A percentile compares a stretch with the other conserved stretches of the same genome.
These are phyloP conservation scores for Ctenopoma multispine DNA, from an alignment of 2,797 vertebrate species.

Conservation along the genomic window DNA sequence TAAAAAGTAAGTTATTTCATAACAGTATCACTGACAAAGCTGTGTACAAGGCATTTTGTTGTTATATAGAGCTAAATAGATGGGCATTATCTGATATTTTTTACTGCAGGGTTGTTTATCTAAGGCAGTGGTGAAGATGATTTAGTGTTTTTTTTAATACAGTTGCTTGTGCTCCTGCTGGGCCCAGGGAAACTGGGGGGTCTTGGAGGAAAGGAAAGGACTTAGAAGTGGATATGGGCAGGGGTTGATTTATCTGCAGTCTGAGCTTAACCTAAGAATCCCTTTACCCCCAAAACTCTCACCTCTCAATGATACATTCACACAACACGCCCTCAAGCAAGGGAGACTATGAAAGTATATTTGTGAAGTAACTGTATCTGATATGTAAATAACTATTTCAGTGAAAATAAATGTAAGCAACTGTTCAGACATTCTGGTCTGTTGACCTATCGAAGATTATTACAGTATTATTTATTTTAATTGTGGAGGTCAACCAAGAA, in stretches of 20 bases:
- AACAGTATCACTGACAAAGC: neutral
- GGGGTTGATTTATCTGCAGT: conserved; percentile 67
- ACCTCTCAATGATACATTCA: conserved; percentile 43
- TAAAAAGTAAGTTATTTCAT: too few species aligned
- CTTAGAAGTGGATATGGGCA: conserved; percentile 50
- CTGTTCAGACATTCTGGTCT: neutral
- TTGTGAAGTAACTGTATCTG: conserved; percentile 12
- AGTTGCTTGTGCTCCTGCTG: conserved; percentile 53
- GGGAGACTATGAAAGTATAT: conserved; percentile 44
- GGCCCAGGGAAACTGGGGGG: conserved; percentile 58
- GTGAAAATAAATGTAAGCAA: conserved; percentile 9
- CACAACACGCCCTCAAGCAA: conserved; percentile 9
- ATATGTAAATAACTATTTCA: conserved; percentile 8
- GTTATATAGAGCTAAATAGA: conserved; percentile 4
- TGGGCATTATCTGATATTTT: conserved; percentile 37
- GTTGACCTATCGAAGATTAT: neutral
- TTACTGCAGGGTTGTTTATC: conserved; percentile 52
- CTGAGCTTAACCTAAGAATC: conserved; percentile 63
- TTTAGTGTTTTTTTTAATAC: conserved; percentile 67
- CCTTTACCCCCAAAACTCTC: conserved; percentile 45
- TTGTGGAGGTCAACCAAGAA: neutral
- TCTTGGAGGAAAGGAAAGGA: conserved; percentile 55
- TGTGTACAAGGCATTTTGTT: neutral
- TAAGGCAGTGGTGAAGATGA: conserved; percentile 51
- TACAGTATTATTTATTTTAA: neutral